These are phyloP conservation scores for Ectobius pallidus DNA, from an alignment of 2,888 invertebrate species.

Conservation along the genomic window DNA sequence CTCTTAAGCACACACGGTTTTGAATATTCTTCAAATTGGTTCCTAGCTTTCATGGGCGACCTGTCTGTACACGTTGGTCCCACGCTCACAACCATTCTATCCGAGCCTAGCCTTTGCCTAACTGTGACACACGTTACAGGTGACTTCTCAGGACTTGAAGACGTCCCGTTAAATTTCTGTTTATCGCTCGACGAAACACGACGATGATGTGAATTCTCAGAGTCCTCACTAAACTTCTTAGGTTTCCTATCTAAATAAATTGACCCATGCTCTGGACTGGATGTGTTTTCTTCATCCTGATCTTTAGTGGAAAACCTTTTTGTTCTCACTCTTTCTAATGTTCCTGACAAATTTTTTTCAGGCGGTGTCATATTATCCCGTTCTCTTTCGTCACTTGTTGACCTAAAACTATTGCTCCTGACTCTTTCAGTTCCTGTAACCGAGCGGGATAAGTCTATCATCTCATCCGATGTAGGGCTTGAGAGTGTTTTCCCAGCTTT, in stretches of 20 bases:
- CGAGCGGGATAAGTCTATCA: background rate
- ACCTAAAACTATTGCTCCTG: conserved; percentile 22
- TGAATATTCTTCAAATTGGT: background rate
- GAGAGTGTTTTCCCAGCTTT: conserved; percentile 50
- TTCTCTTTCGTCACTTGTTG: conserved; percentile 16
- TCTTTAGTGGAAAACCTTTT: conserved; percentile 1
- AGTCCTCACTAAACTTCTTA: background rate
- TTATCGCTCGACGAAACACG: conserved; percentile 44
- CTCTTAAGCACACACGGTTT: background rate
- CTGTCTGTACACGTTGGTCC: conserved; percentile 20
- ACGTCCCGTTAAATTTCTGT: conserved; percentile 17
- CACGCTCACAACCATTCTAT: conserved; percentile 23
- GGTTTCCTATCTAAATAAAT: background rate
- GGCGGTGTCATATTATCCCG: background rate
- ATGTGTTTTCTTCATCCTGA: background rate
- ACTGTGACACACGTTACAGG: conserved; percentile 27
- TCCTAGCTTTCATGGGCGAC: background rate
- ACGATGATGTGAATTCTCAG: background rate
- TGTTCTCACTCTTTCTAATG: background rate
- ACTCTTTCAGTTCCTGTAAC: conserved; percentile 24
- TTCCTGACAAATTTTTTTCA: background rate
- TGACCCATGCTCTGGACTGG: background rate
- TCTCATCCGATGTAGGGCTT: conserved; percentile 17
- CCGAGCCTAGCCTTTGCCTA: conserved; percentile 33
- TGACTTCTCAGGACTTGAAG: conserved; percentile 9